Evolutionary conservation across 2,797 vertebrate genomes (phyloP).

Genomic region (Sebastes nivosus): DNA sequence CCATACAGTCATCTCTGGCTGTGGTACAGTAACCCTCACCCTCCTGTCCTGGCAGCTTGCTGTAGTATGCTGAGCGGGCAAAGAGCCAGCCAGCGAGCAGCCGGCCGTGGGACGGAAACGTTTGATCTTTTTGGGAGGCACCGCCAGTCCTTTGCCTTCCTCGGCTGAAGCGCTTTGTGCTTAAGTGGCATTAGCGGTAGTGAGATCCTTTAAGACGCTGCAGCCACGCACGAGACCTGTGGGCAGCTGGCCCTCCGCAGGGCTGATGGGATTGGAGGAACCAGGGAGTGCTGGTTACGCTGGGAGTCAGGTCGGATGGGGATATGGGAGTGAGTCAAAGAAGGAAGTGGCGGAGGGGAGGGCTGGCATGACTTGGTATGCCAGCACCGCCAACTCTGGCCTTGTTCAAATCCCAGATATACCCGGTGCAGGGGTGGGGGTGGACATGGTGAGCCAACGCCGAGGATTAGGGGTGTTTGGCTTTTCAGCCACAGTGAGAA

Average conservation of each 20-base stretch:
- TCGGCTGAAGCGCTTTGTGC: constrained; percentile 54
- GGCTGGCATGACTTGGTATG: not conserved
- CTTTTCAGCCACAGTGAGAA: constrained; percentile 9
- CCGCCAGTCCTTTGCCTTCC: constrained; percentile 38
- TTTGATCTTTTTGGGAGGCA: constrained; percentile 45
- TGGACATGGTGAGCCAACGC: not conserved
- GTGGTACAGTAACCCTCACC: constrained; percentile 29
- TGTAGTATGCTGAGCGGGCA: constrained; percentile 8
- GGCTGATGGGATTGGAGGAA: constrained; percentile 58
- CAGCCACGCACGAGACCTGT: constrained; percentile 63
- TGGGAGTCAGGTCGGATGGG: not conserved
- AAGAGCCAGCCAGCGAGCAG: constrained; percentile 29
- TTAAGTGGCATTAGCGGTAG: constrained; percentile 73
- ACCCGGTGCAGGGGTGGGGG: not conserved
- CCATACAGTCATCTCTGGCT: constrained; percentile 18
- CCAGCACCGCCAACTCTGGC: not conserved
- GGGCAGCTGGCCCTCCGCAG: constrained; percentile 51
- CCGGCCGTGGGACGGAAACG: constrained; percentile 15
- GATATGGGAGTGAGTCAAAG: not conserved
- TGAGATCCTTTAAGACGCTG: constrained; percentile 74
- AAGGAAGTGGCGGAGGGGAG: not conserved
- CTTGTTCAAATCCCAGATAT: constrained; percentile 16
- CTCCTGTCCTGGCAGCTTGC: constrained; percentile 7
- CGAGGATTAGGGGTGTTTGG: constrained; percentile 19
- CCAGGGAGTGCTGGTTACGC: constrained; percentile 3